phyloP scores from a whole-genome alignment of 1,140 invertebrate genomes.

The Octopus sinensis region DNA sequence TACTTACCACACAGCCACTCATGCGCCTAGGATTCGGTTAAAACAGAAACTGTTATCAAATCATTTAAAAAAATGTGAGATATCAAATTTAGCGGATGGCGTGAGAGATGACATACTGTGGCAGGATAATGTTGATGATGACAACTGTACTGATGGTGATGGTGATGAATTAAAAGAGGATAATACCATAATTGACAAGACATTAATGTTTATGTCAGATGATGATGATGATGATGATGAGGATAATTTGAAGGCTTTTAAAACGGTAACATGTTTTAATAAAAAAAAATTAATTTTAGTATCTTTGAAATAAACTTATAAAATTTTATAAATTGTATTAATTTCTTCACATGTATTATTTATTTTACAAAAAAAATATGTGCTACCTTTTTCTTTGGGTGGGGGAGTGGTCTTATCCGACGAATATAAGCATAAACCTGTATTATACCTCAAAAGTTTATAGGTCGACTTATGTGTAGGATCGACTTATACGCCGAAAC shows the following conservation, averaged over 20 bases:
- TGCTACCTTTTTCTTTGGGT: background rate
- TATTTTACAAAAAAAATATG: background rate
- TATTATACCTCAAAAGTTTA: background rate
- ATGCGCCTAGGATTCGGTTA: no score
- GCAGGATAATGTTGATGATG: background rate
- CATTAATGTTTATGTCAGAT: background rate
- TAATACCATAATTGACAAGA: no score
- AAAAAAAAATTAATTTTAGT: background rate
- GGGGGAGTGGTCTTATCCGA: no score
- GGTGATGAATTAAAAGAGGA: no score
- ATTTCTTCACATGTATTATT: background rate
- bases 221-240: background rate
- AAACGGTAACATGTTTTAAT: background rate
- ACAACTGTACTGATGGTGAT: background rate
- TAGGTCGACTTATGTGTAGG: conserved; percentile 7
- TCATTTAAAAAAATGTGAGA: conserved; percentile 8
- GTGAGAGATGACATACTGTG: background rate
- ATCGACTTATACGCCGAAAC: no score
- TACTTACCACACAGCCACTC: background rate
- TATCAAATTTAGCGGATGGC: background rate
- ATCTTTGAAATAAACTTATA: background rate
- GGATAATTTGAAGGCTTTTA: background rate
- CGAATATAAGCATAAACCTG: no score
- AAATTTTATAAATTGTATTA: background rate
- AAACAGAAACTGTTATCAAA: conserved; percentile 7